Evolutionary conservation across 2,113 vertebrate species (phyloP).

Genomic region (Sceloporus tristichus): DNA sequence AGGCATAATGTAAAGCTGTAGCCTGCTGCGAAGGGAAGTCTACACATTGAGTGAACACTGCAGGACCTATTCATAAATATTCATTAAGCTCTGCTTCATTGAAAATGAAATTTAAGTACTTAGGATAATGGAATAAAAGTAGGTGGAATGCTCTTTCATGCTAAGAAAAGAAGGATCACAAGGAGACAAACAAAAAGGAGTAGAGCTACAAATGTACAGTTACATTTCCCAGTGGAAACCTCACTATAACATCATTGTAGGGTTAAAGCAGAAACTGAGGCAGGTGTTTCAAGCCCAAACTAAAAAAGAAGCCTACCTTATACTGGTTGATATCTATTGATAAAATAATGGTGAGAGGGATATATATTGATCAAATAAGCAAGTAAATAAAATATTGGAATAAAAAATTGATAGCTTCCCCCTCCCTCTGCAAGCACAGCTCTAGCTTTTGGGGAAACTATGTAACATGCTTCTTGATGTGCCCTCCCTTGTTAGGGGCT

Average conservation of each 20-base stretch:
- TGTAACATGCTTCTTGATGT: not conserved
- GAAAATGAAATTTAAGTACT: slow-evolving; percentile 82
- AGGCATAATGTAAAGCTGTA: slow-evolving; percentile 78
- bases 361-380: no score
- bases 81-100: slow-evolving; percentile 79
- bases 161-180: slow-evolving; percentile 46
- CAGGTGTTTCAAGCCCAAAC: not conserved
- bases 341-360: no score
- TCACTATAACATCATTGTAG: slow-evolving; percentile 16
- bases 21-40: slow-evolving; percentile 76
- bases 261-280: slow-evolving; percentile 44
- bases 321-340: no score
- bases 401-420: not conserved
- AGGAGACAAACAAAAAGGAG: slow-evolving; percentile 46
- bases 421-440: not conserved
- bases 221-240: slow-evolving; percentile 18
- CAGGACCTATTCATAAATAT: slow-evolving; percentile 83
- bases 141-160: slow-evolving; percentile 70
- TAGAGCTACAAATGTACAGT: slow-evolving; percentile 23
- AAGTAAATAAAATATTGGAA: not conserved
- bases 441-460: not conserved
- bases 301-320: not conserved
- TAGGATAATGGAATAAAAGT: slow-evolving; percentile 78
- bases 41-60: slow-evolving; percentile 75
- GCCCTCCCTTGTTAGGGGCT: not conserved